These are phyloP conservation scores for Drosophila baimaii DNA, from an alignment of 1,140 invertebrate species.

Conservation along the genomic window DNA sequence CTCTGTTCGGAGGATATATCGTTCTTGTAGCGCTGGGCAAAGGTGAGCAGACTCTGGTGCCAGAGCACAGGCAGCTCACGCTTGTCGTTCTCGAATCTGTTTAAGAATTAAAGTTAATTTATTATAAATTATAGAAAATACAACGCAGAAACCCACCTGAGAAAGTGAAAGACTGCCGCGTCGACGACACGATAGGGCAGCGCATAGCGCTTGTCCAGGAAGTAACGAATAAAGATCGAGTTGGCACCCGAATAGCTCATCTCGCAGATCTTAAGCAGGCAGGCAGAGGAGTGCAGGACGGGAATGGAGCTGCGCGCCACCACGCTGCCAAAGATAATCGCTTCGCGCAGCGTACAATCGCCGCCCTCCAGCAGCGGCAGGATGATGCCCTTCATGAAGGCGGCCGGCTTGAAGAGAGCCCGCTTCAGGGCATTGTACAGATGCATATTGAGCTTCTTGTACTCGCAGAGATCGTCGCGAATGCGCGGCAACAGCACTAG, in stretches of 20 bases:
- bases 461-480: constrained; percentile 97
- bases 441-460: constrained; percentile 98
- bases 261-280: constrained; percentile 97
- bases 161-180: constrained; percentile 97
- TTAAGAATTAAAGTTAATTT: not conserved
- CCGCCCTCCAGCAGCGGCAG: constrained; percentile 95
- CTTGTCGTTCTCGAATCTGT: constrained; percentile 92
- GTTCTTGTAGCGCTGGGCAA: constrained; percentile 97
- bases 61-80: constrained; percentile 96
- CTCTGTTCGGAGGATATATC: constrained; percentile 97
- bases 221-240: constrained; percentile 96
- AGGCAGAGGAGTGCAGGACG: constrained; percentile 97
- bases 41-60: constrained; percentile 97
- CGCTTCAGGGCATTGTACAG: constrained; percentile 97
- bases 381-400: constrained; percentile 99
- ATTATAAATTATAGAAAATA: constrained; percentile 8
- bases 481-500: constrained; percentile 95
- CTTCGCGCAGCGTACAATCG: constrained; percentile 97
- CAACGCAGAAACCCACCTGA: constrained; percentile 85
- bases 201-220: constrained; percentile 99
- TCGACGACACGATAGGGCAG: constrained; percentile 98
- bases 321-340: constrained; percentile 97
- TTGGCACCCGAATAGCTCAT: constrained; percentile 99
- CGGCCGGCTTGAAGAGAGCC: constrained; percentile 97
- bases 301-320: constrained; percentile 96